phyloP scores from a whole-genome alignment of 1,140 invertebrate species.

The Hyles euphorbiae region DNA sequence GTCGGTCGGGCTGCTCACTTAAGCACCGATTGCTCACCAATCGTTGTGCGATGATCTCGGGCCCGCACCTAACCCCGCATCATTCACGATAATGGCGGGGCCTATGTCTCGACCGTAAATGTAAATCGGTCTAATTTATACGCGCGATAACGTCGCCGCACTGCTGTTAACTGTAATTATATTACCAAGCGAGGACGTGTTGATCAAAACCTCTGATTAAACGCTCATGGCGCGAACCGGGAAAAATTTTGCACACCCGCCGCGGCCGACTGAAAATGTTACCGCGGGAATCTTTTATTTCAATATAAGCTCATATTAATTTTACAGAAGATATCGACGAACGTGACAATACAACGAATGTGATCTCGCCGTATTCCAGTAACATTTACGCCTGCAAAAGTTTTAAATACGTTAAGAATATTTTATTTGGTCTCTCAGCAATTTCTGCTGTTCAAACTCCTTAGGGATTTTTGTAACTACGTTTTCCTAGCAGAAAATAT shows the following conservation, averaged over 20 bases:
- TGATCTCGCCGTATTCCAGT: too few relatives aligned
- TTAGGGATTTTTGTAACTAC: too few relatives aligned
- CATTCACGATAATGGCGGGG: constrained; percentile 65
- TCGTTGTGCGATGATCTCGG: constrained; percentile 39
- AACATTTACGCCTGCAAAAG: too few relatives aligned
- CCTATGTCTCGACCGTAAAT: constrained; percentile 65
- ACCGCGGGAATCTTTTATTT: constrained; percentile 15
- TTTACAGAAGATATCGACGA: not conserved
- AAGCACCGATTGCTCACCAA: constrained; percentile 20
- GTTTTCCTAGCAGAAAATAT: not conserved
- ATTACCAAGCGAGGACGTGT: constrained; percentile 71
- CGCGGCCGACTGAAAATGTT: constrained; percentile 9
- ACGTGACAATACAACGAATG: not conserved
- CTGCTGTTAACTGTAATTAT: constrained; percentile 74
- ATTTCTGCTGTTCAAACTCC: too few relatives aligned
- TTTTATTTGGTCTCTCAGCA: too few relatives aligned
- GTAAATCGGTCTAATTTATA: constrained; percentile 74
- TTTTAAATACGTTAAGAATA: too few relatives aligned
- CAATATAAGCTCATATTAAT: constrained; percentile 1
- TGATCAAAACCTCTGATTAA: constrained; percentile 72
- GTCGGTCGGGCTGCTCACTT: constrained; percentile 5
- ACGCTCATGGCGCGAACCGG: constrained; percentile 49
- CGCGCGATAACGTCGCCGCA: constrained; percentile 69
- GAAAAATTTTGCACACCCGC: constrained; percentile 37
- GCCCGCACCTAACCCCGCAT: constrained; percentile 63